A percentile compares a stretch with the other conserved stretches of the same genome.
These are phyloP conservation scores for Drosophila albomicans DNA, from an alignment of 1,140 invertebrate genomes.

Conservation along the genomic window DNA sequence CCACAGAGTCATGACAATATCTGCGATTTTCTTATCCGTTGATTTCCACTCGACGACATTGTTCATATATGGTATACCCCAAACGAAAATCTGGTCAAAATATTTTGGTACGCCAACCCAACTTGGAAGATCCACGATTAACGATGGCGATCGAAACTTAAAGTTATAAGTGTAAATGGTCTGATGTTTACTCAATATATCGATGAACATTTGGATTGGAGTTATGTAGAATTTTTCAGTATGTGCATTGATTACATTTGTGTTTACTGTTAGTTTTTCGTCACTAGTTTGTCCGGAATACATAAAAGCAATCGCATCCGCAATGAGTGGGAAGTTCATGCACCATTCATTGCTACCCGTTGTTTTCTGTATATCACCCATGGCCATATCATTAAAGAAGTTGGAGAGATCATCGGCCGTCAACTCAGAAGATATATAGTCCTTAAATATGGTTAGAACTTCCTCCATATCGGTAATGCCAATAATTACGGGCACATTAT, in stretches of 20 bases:
- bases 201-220: constrained; percentile 88
- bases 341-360: constrained; percentile 87
- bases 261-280: constrained; percentile 85
- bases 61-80: constrained; percentile 90
- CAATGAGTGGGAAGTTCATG: constrained; percentile 89
- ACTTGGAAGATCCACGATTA: constrained; percentile 88
- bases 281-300: constrained; percentile 87
- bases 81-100: constrained; percentile 91
- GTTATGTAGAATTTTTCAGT: constrained; percentile 91
- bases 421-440: constrained; percentile 86
- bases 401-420: constrained; percentile 87
- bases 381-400: constrained; percentile 87
- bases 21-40: constrained; percentile 90
- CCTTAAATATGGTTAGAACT: constrained; percentile 87
- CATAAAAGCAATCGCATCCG: constrained; percentile 90
- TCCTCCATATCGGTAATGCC: constrained; percentile 93
- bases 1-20: constrained; percentile 91
- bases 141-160: constrained; percentile 90
- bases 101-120: constrained; percentile 92
- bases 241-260: constrained; percentile 88
- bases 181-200: constrained; percentile 87
- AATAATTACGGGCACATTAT: constrained; percentile 89
- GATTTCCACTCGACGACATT: constrained; percentile 89
- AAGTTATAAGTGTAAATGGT: constrained; percentile 90
- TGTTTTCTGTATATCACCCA: constrained; percentile 86